Evolutionary conservation across 2,113 vertebrate genomes (phyloP).

Genomic region (Sphyrna mokarran): DNA sequence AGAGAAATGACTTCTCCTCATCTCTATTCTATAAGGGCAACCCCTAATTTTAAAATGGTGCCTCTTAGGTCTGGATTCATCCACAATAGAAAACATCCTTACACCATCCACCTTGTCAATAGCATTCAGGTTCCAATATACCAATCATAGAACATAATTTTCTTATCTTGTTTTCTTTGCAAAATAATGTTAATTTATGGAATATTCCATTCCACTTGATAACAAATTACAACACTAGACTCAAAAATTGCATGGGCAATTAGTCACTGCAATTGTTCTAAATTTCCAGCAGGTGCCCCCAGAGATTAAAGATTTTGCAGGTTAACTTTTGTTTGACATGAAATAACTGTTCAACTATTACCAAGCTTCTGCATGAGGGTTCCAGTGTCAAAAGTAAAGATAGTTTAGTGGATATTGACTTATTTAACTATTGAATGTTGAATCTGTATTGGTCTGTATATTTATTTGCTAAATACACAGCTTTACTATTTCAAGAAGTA

Average conservation of each 20-base stretch:
- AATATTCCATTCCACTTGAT: neutral
- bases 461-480: neutral
- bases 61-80: too few species aligned
- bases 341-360: neutral
- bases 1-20: too few species aligned
- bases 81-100: too few species aligned
- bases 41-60: too few species aligned
- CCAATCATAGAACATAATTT: neutral
- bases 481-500: neutral
- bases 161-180: neutral
- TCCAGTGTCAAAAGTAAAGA: neutral
- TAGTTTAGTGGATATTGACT: neutral
- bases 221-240: neutral
- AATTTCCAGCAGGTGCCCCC: conserved; percentile 84
- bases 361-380: neutral
- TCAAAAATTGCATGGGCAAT: neutral
- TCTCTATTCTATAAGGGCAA: too few species aligned
- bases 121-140: too few species aligned
- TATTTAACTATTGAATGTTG: neutral
- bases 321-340: neutral
- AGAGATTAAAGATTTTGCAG: conserved; percentile 63
- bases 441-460: neutral
- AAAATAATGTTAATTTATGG: neutral
- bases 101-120: too few species aligned
- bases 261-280: conserved; percentile 32